These are phyloP conservation scores for Tragulus kanchil DNA, from an alignment of 2,113 vertebrate genomes.

Conservation along the genomic window DNA sequence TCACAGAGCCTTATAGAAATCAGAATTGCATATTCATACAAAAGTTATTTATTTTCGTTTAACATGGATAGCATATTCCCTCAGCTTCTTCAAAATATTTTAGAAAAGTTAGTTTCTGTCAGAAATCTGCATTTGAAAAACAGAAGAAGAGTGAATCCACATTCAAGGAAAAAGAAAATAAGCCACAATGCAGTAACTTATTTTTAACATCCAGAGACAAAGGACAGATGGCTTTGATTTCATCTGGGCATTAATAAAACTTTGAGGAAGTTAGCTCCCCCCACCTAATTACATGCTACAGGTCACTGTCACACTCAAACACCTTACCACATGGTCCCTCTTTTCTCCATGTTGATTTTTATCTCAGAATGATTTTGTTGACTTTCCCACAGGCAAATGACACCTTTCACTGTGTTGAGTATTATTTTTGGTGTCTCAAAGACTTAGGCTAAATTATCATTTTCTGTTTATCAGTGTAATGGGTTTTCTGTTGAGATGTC, in stretches of 20 bases:
- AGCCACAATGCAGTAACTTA: slow-evolving; percentile 54
- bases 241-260: slow-evolving; percentile 69
- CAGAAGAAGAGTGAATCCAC: slow-evolving; percentile 34
- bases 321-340: background rate
- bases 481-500: slow-evolving; percentile 69
- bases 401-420: slow-evolving; percentile 79
- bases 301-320: slow-evolving; percentile 73
- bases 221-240: slow-evolving; percentile 81
- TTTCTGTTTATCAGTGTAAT: slow-evolving; percentile 75
- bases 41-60: slow-evolving; percentile 72
- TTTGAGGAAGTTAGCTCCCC: slow-evolving; percentile 77
- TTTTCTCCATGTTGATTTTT: slow-evolving; percentile 67
- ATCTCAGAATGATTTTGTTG: slow-evolving; percentile 74
- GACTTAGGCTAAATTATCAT: slow-evolving; percentile 55
- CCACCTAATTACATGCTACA: slow-evolving; percentile 76
- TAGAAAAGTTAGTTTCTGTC: slow-evolving; percentile 61
- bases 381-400: slow-evolving; percentile 85
- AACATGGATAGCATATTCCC: background rate
- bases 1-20: background rate
- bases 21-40: slow-evolving; percentile 3
- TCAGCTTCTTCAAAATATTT: slow-evolving; percentile 5
- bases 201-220: slow-evolving; percentile 74
- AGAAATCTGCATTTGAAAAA: slow-evolving; percentile 69
- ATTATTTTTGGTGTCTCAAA: slow-evolving; percentile 79
- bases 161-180: slow-evolving; percentile 50